Conservation (phyloP, 2,888 invertebrate species). For the Patella caerulea region DNA sequence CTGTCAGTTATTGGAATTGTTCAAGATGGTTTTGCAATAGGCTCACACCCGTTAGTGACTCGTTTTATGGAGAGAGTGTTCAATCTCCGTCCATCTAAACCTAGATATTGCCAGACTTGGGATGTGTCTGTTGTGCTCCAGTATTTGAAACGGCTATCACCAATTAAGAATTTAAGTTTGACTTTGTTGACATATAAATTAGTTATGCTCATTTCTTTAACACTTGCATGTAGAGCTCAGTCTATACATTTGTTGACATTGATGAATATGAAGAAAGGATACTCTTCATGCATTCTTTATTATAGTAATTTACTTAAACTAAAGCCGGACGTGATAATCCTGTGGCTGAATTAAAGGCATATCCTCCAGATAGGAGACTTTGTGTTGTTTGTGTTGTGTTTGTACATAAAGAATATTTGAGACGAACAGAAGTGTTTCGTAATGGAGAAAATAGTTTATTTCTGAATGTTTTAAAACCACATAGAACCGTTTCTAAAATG, state of each 20-base stretch:
- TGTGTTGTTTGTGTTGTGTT: constrained; percentile 37
- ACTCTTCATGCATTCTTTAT: constrained; percentile 21
- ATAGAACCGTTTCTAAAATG: constrained; percentile 22
- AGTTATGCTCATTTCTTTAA: constrained; percentile 27
- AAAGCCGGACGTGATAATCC: not conserved
- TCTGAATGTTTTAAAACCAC: constrained; percentile 31
- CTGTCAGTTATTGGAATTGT: constrained; percentile 24
- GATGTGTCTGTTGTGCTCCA: constrained; percentile 21
- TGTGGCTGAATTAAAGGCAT: constrained; percentile 23
- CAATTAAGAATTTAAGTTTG: constrained; percentile 11
- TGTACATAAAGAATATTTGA: constrained; percentile 32
- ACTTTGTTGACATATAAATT: constrained; percentile 26
- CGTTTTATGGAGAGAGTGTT: constrained; percentile 23
- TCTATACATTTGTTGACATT: constrained; percentile 18
- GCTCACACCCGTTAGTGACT: constrained; percentile 27
- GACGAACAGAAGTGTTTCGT: constrained; percentile 26
- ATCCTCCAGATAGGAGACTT: constrained; percentile 29
- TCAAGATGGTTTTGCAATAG: constrained; percentile 26
- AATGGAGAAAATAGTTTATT: constrained; percentile 19
- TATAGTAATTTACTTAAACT: constrained; percentile 21
- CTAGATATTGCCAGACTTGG: constrained; percentile 30
- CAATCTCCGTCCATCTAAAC: constrained; percentile 27
- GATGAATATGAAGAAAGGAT: constrained; percentile 11
- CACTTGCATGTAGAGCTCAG: constrained; percentile 24
- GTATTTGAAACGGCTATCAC: constrained; percentile 18